Conservation (phyloP, 2,888 invertebrate species). For the Metacarcinus magister region DNA sequence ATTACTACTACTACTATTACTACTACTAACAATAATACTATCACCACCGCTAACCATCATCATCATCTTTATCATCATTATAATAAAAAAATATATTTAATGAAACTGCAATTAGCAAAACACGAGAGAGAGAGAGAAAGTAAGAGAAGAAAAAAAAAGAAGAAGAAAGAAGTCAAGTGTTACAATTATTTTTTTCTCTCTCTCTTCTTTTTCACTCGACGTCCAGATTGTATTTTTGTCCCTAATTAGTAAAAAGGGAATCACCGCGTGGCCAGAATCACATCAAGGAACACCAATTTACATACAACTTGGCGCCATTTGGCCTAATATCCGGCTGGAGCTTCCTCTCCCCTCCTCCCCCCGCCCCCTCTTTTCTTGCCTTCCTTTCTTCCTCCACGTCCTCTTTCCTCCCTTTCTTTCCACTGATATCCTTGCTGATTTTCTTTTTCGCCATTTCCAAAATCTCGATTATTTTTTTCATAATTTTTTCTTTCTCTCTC, state of each 20-base stretch:
- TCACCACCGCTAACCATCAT: not conserved
- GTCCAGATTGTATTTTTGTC: constrained; percentile 49
- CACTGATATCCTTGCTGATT: no score
- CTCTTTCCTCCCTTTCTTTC: not conserved
- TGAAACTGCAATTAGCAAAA: not conserved
- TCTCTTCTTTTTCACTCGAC: not conserved
- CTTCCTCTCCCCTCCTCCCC: not conserved
- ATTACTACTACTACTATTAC: not conserved
- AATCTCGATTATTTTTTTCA: not conserved
- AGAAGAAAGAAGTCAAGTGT: not conserved
- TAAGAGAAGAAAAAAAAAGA: not conserved
- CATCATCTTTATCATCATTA: no score
- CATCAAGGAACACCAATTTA: constrained; percentile 55
- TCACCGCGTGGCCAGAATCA: constrained; percentile 50
- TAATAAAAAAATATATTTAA: not conserved
- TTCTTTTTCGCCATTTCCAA: not conserved
- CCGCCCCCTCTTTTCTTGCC: not conserved
- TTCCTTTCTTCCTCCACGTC: not conserved
- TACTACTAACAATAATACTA: not conserved
- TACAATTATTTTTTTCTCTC: not conserved
- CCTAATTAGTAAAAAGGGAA: constrained; percentile 59
- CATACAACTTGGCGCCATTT: constrained; percentile 62
- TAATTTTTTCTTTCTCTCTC: not conserved
- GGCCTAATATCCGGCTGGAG: constrained; percentile 42
- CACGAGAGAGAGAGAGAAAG: not conserved